Evolutionary conservation across 30 jellyfish, hydroid and myxozoan species (phyloP), one percentile per base, ranked within the genome.

Genomic region (Aurelia sp.): DNA sequence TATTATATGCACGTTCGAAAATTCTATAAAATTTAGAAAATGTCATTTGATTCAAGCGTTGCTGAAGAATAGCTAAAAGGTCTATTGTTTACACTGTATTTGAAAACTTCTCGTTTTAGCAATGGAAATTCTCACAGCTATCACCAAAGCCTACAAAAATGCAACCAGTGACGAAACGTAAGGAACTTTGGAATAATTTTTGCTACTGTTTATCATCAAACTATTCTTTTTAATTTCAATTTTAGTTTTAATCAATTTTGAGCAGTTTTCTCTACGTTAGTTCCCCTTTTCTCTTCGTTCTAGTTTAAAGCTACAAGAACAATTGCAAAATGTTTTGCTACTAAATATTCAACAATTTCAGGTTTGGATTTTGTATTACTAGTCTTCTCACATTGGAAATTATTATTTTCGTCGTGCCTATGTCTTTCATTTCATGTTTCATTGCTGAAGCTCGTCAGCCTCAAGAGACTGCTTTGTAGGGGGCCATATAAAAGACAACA

Each of bases 261-360:
- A 38, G 8, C 50, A 38, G 50, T 38, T 69, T 69, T 19, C 33
- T 18, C 13, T 22, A 0, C 22, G 59, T 15, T 69, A 35, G 24
- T 53, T 53, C 60, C 60, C 19, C 20, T 53, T 76, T 21, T 2
- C 33, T 24, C 59, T 13, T 18, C 40, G 4, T 48, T 17, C 16
- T 47, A 82, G 92, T 48, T 7, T 9, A 12, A 70, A 82, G 58
- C 72, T 82, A 33, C 80, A 44, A 40, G 86, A 70, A 20, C 81
- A 70, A 15, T 51, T 82, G 80, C 86, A 82, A 78, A 82, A 59
- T 15, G 86, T 82, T 58, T 62, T 82, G 53, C 69, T 50, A 80
- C 50, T 82, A 8, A 82, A 82, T 21, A 74, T 82, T 16, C 80
- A 68, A 8, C 92, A 82, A 57, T 82, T 82, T 69, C 92, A 71